Conservation (phyloP, 2,888 invertebrate genomes). For the Julus scanicus region DNA sequence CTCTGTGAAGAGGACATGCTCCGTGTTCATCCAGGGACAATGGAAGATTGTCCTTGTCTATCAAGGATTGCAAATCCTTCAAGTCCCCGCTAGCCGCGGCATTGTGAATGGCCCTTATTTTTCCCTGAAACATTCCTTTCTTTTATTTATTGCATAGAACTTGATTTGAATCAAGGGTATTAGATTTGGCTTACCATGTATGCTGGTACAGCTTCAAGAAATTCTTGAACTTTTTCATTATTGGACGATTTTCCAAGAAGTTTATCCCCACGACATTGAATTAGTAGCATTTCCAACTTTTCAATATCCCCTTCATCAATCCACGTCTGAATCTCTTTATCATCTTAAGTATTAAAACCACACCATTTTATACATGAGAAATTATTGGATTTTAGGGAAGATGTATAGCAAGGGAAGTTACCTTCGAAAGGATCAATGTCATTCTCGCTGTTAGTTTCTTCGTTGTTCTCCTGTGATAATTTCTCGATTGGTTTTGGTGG, state of each 20-base stretch:
- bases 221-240: constrained; percentile 61
- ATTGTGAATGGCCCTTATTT: constrained; percentile 88
- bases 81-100: constrained; percentile 87
- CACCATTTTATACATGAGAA: background rate
- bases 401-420: background rate
- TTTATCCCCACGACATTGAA: constrained; percentile 62
- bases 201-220: constrained; percentile 62
- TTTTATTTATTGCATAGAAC: background rate
- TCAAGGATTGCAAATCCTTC: constrained; percentile 75
- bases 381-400: background rate
- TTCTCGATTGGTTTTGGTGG: constrained; percentile 65
- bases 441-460: constrained; percentile 58
- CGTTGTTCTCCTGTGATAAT: constrained; percentile 48
- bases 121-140: constrained; percentile 72
- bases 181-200: constrained; percentile 60
- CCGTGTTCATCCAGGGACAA: constrained; percentile 61
- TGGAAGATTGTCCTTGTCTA: constrained; percentile 77
- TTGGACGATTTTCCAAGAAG: constrained; percentile 60
- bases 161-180: background rate
- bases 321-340: constrained; percentile 59
- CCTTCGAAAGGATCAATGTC: constrained; percentile 60
- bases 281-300: constrained; percentile 62
- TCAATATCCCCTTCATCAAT: constrained; percentile 61
- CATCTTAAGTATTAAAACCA: background rate
- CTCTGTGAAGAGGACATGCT: constrained; percentile 62